Conservation (phyloP, 2,888 invertebrate genomes). For the Neria commutata region DNA sequence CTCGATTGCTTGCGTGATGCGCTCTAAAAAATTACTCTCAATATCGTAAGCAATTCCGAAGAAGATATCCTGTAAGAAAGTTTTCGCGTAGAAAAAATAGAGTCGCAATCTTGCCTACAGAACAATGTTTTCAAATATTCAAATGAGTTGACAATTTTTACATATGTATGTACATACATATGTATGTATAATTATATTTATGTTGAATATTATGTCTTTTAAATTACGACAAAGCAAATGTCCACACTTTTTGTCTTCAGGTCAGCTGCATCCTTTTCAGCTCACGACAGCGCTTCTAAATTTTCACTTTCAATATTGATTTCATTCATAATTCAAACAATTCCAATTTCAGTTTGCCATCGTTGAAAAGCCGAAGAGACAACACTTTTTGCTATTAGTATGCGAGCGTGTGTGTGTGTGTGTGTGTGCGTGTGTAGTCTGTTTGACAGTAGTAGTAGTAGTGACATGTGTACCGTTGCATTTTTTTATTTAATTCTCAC, state of each 20-base stretch:
- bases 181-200: conserved; percentile 23
- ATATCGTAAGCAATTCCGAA: no score
- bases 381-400: not conserved
- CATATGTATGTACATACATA: conserved; percentile 11
- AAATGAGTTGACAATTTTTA: conserved; percentile 24
- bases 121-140: conserved; percentile 12
- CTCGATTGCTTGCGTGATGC: no score
- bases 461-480: no score
- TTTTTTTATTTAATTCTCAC: no score
- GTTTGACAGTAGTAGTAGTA: not conserved
- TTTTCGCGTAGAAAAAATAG: not conserved
- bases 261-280: no score
- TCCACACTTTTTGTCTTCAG: no score
- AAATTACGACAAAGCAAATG: no score
- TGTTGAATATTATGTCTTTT: not conserved
- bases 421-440: not conserved
- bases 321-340: no score
- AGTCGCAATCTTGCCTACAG: not conserved
- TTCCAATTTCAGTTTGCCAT: no score
- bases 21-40: no score
- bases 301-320: no score
- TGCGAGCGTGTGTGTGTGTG: not conserved
- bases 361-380: not conserved
- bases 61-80: not conserved
- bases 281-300: no score